Evolutionary conservation across 1,140 invertebrate species (phyloP), one percentile per base, ranked within the genome.

Genomic region (Drosophila mauritiana): DNA sequence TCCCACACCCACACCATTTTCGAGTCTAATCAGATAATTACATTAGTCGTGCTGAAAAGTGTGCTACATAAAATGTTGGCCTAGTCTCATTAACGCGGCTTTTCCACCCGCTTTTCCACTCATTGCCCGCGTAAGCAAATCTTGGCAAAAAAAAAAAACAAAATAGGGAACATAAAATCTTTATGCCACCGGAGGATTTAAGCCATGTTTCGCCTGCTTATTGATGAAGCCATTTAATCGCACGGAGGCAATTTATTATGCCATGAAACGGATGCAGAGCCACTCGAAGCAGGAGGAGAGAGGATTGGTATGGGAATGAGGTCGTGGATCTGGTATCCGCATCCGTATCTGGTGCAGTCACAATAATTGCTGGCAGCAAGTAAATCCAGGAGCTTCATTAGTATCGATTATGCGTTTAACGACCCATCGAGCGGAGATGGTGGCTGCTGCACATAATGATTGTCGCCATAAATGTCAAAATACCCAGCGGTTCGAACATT

Each of bases 381-480:
- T 86, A 86, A 86, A 85, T 78, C 83, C 69, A 68, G 68, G 42
- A 69, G 83, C 78, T 85, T 85, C 82, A 85, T 85, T 85, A 85
- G 82, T 85, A 85, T 85, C 82, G 82, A 85, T 85, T 85, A 85
- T 85, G 78, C 79, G 74, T 82, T 85, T 88, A 82, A 86, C 77
- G 82, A 81, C 69, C 65, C 63, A 48, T 42, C n/a, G 48, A 31
- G 40, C 12, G 42, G 5, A 12, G 10, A 8, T 10, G 36, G 2
- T 8, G 57, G n/a, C 13, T 13, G 25, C 31, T 15, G 49, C 17
- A 31, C 68, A 81, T 86, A 86, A 84, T 84, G 81, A 85, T 86
- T 85, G 82, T 85, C 82, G 81, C 73, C 81, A 85, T 84, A 84
- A 84, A 84, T 86, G 82, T 85, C 78, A 76, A 63, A 85, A 85